A percentile compares a stretch with the other conserved stretches of the same genome.
Conservation (phyloP, 2,113 vertebrate species). For the Romanogobio albipinnatus region DNA sequence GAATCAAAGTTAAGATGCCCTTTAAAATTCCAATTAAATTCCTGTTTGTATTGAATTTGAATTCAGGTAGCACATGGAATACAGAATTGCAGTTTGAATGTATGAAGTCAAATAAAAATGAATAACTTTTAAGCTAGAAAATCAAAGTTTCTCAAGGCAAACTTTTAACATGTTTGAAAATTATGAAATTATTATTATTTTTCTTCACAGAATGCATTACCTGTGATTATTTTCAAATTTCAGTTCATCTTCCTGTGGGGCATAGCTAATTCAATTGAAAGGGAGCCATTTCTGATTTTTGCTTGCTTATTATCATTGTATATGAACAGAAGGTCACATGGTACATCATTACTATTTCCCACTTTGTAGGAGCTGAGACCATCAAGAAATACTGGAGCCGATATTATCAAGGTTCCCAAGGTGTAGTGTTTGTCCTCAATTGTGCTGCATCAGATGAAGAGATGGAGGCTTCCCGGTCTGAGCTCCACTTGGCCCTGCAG, state of each 20-base stretch:
- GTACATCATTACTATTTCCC: neutral
- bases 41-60: neutral
- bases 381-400: conserved; percentile 99
- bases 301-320: neutral
- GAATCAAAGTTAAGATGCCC: neutral
- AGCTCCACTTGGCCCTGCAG: conserved; percentile 95
- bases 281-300: neutral
- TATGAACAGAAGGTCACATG: neutral
- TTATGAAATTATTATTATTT: too few species aligned
- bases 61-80: neutral
- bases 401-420: conserved; percentile 99
- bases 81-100: neutral
- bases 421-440: conserved; percentile 95
- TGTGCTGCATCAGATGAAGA: conserved; percentile 94
- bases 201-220: neutral
- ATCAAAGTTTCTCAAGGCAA: neutral
- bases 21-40: neutral
- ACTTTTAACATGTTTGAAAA: too few species aligned
- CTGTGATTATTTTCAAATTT: neutral
- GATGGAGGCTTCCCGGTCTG: conserved; percentile 90
- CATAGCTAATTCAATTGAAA: neutral
- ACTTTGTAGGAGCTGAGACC: conserved; percentile 87
- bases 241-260: neutral
- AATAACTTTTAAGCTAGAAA: neutral
- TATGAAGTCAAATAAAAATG: too few species aligned